phyloP scores from a whole-genome alignment of 2,888 invertebrate species.

The Hypolimnas misippus region DNA sequence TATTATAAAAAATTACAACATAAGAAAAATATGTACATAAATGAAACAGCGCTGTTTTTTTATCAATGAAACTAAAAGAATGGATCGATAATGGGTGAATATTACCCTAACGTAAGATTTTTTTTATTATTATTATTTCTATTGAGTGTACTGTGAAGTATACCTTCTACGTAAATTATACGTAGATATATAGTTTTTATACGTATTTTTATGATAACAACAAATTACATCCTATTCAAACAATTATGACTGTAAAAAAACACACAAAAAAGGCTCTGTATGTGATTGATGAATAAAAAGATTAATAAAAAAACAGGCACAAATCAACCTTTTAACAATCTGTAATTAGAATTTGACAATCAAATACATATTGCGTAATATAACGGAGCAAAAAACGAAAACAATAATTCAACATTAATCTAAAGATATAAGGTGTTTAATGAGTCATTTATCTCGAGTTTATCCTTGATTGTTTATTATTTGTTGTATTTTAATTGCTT shows the following conservation, averaged over 20 bases:
- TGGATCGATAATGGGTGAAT: too few relatives aligned
- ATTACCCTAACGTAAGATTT: too few relatives aligned
- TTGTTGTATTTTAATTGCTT: neutral
- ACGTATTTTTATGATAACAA: neutral
- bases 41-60: too few relatives aligned
- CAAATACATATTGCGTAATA: conserved; percentile 20
- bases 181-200: neutral
- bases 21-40: too few relatives aligned
- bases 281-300: conserved; percentile 4
- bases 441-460: conserved; percentile 3
- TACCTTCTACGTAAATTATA: too few relatives aligned
- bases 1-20: neutral
- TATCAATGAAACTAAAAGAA: too few relatives aligned
- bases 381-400: conserved; percentile 4
- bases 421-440: conserved; percentile 6
- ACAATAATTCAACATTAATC: conserved; percentile 8
- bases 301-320: conserved; percentile 24
- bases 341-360: conserved; percentile 33
- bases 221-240: conserved; percentile 30
- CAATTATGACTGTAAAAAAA: conserved; percentile 26
- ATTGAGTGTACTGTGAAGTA: too few relatives aligned
- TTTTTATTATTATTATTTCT: too few relatives aligned
- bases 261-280: conserved; percentile 19
- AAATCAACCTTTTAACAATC: conserved; percentile 17
- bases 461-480: conserved; percentile 1